Percentiles rank a stretch among this genome's conserved stretches.
Evolutionary conservation across 2,797 vertebrate species (phyloP).

Genomic region (Myotis daubentonii): DNA sequence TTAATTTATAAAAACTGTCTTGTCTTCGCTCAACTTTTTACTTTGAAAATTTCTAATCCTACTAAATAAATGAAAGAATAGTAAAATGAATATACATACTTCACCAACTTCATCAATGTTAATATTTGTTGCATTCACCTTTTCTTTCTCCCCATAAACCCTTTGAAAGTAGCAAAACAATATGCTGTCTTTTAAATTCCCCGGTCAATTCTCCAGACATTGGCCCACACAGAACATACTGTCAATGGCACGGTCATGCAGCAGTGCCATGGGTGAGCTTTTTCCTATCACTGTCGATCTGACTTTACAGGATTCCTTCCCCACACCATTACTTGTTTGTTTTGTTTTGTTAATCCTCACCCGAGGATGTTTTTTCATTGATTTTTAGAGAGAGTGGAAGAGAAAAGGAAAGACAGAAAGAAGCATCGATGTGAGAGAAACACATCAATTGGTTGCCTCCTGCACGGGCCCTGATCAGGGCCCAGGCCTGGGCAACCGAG

Average conservation of each 20-base stretch:
- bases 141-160: background rate
- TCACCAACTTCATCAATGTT: background rate
- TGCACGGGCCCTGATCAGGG: no score
- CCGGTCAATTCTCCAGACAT: background rate
- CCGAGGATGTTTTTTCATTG: no score
- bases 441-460: no score
- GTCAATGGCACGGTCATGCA: background rate
- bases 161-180: conserved; percentile 10
- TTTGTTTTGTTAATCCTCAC: no score
- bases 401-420: no score
- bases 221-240: background rate
- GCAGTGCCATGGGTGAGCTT: background rate
- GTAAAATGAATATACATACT: background rate
- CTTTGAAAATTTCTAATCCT: background rate
- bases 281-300: background rate
- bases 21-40: background rate
- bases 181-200: background rate
- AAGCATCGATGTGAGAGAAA: no score
- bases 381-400: no score
- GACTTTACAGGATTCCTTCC: background rate
- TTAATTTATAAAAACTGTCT: background rate
- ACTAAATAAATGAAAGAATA: background rate
- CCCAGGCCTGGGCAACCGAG: no score
- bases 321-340: background rate
- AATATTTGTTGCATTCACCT: background rate